Base-by-base conservation (phyloP, 30 jellyfish, hydroid and myxozoan genomes). In the Cassiopea andromeda region DNA sequence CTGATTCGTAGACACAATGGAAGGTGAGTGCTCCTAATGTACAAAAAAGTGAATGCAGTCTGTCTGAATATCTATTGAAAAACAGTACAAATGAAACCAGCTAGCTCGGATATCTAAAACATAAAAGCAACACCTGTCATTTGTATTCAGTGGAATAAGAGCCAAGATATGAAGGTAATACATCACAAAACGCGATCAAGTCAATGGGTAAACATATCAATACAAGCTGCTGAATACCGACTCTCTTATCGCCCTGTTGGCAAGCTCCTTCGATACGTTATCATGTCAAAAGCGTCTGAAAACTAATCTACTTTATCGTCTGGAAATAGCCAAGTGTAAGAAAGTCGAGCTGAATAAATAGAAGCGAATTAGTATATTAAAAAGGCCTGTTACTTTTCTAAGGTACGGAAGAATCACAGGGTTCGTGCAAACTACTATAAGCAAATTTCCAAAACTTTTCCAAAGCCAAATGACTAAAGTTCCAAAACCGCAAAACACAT, bases 91-190 rank as follows among this genome's bases (percentile, higher is more conserved):
- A 0, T 54, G 27, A 70, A 19, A 4, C 57, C 54, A 70, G 79
- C 10, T 14, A 70, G 16, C 79, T 70, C 18, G 27, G 50, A 14
- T 70, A 70, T 70, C 79, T 8, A 14, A 6, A 70, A 66, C 17
- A 27, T 19, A 1, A 70, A 18, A 1, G 79, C 79, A 43, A 70
- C 79, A 70, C 79, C 79, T 70, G 79, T 70, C 27, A 27, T 70
- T 54, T 70, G 79, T 54, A 19, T 70, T 70, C 17, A 18, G 57
- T 70, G 15, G 27, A 70, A 18, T 54, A 15, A 43, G 27, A 70
- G 27, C 79, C 79, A 16, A 27, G 79, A 27, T 70, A 70, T 70
- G 38, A 54, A 70, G 38, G 12, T 15, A 43, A 19, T 19, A 19
- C 16, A 19, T 27, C 2, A 70, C 54, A 1, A 14, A 50, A 2